Percentiles rank a stretch among this genome's conserved stretches.
These are phyloP conservation scores for Pyrrhosoma nymphula DNA, from an alignment of 2,888 invertebrate species.

Conservation along the genomic window DNA sequence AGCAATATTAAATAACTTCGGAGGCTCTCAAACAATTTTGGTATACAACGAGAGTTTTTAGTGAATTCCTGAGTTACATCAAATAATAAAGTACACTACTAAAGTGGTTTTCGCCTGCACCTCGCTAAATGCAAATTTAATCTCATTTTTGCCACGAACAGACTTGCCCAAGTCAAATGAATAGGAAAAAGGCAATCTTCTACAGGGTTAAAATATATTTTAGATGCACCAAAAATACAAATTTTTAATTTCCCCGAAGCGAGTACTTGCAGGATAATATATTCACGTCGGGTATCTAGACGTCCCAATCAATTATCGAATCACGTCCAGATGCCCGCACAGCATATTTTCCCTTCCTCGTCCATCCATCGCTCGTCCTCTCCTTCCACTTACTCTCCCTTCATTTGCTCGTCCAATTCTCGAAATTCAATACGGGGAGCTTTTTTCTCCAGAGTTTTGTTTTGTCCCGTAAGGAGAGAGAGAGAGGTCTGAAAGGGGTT, in stretches of 20 bases:
- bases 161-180: background rate
- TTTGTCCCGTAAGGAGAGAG: background rate
- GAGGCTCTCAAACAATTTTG: too few relatives aligned
- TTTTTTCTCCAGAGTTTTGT: conserved; percentile 2
- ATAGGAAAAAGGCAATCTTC: background rate
- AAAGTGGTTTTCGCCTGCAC: too few relatives aligned
- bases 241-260: background rate
- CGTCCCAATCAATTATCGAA: background rate
- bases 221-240: background rate
- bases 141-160: background rate
- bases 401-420: conserved; percentile 15
- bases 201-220: background rate
- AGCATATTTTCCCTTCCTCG: background rate
- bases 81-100: too few relatives aligned
- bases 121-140: too few relatives aligned
- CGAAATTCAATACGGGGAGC: conserved; percentile 36
- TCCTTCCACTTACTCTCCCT: background rate
- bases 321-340: conserved; percentile 1
- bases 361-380: background rate
- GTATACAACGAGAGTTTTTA: too few relatives aligned
- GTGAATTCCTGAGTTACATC: too few relatives aligned
- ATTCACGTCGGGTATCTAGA: background rate
- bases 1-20: too few relatives aligned
- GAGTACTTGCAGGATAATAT: background rate
- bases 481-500: conserved; percentile 28